A percentile compares a stretch with the other conserved stretches of the same genome.
Conservation (phyloP, 2,113 vertebrate species). For the Amblyornis subalaris region DNA sequence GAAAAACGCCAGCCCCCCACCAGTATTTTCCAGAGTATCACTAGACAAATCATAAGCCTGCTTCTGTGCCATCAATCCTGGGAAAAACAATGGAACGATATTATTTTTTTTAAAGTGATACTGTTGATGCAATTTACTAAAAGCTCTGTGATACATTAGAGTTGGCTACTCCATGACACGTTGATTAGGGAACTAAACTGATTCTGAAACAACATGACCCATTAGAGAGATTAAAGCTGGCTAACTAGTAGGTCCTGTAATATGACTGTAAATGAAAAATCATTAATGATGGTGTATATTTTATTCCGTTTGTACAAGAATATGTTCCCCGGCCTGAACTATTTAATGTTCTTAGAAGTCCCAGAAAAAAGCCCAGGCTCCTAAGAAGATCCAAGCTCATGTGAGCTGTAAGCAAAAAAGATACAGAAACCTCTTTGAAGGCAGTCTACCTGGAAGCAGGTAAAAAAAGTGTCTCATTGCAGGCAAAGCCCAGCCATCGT, state of each 20-base stretch:
- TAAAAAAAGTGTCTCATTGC: background rate
- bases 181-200: background rate
- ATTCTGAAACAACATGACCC: background rate
- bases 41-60: background rate
- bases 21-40: background rate
- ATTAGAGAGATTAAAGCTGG: background rate
- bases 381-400: background rate
- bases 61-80: background rate
- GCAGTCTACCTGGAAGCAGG: background rate
- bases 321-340: background rate
- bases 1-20: background rate
- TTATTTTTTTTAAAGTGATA: background rate
- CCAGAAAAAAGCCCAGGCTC: background rate
- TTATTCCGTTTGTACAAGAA: background rate
- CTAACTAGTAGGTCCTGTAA: background rate
- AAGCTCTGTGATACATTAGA: background rate
- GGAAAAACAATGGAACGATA: background rate
- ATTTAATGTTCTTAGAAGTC: background rate
- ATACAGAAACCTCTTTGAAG: background rate
- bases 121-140: background rate
- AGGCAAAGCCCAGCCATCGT: background rate
- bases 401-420: background rate
- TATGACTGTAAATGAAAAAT: background rate
- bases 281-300: background rate
- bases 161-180: background rate